Conservation (phyloP, 1,140 invertebrate genomes). For the Bathynomus jamesi region DNA sequence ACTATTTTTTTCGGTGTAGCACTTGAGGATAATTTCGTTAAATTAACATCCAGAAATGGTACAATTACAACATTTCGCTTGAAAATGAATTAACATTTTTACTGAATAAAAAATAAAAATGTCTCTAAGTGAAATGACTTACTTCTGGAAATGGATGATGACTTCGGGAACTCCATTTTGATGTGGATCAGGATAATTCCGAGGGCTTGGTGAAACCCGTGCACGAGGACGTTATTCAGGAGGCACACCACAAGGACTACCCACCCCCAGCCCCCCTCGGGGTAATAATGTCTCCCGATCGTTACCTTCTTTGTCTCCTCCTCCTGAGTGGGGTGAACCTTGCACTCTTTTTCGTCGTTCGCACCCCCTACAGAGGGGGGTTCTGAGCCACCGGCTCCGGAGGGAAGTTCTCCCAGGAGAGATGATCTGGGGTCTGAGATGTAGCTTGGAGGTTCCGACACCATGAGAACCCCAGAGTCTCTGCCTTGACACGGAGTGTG, state of each 20-base stretch:
- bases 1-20: too few species aligned
- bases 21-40: too few species aligned
- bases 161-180: not conserved
- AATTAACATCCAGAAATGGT: too few species aligned
- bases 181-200: constrained; percentile 47
- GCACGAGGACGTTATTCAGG: constrained; percentile 53
- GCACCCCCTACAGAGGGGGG: constrained; percentile 22
- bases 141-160: not conserved
- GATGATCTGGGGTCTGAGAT: constrained; percentile 29
- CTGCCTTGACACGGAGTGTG: too few species aligned
- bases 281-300: constrained; percentile 64
- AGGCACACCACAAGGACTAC: constrained; percentile 54
- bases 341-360: not conserved
- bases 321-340: constrained; percentile 46
- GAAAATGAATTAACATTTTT: too few species aligned
- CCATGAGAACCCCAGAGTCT: constrained; percentile 29
- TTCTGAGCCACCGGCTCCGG: constrained; percentile 22
- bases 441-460: constrained; percentile 28
- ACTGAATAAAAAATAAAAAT: too few species aligned
- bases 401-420: constrained; percentile 26
- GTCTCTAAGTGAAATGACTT: too few species aligned
- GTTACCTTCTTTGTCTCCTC: constrained; percentile 44
- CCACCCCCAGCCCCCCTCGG: constrained; percentile 70
- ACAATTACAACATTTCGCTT: too few species aligned
- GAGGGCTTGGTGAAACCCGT: constrained; percentile 54